Conservation (phyloP, 2,113 vertebrate species). For the Strix uralensis region DNA sequence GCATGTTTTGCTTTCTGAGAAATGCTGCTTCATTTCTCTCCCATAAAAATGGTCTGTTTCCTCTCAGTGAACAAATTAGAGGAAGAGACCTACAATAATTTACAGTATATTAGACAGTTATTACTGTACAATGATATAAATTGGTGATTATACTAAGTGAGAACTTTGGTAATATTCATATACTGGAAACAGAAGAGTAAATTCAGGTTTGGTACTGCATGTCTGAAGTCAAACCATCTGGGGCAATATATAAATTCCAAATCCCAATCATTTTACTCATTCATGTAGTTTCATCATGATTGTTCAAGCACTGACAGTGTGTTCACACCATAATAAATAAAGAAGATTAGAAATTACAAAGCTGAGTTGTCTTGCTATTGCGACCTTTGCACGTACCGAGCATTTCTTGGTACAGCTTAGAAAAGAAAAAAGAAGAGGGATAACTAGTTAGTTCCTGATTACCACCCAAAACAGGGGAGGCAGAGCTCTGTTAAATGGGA, state of each 20-base stretch:
- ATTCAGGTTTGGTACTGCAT: background rate
- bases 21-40: background rate
- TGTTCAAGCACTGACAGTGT: background rate
- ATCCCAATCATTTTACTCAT: constrained; percentile 35
- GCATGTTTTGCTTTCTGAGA: constrained; percentile 44
- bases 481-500: background rate
- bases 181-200: constrained; percentile 14
- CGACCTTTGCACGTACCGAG: background rate
- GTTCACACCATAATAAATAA: background rate
- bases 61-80: constrained; percentile 29
- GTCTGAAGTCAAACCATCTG: background rate
- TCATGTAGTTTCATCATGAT: constrained; percentile 40
- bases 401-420: background rate
- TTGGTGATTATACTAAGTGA: background rate
- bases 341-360: background rate
- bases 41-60: constrained; percentile 29
- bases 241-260: background rate
- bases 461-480: background rate
- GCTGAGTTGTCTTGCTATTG: background rate
- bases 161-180: constrained; percentile 13
- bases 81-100: constrained; percentile 9
- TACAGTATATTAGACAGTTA: constrained; percentile 43
- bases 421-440: background rate
- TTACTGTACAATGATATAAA: constrained; percentile 41
- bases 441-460: background rate